phyloP scores from a whole-genome alignment of 2,113 vertebrate species.

The Scopus umbretta region DNA sequence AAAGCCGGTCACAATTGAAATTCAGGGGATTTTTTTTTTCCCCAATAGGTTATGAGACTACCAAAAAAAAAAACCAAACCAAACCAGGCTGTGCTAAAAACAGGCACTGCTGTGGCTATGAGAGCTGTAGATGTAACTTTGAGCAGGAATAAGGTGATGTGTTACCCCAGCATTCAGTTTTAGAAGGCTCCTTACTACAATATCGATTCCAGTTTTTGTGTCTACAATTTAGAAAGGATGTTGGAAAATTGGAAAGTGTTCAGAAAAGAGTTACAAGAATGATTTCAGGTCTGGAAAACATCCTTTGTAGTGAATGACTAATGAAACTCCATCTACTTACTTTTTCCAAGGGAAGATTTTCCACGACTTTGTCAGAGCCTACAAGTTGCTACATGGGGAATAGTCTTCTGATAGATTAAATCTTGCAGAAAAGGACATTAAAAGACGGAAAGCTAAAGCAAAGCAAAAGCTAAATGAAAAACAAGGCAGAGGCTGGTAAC shows the following conservation, averaged over 20 bases:
- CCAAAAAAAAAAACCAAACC: too few species aligned
- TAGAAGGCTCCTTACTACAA: background rate
- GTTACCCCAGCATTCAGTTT: background rate
- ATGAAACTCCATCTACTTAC: conserved; percentile 53
- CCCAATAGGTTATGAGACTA: background rate
- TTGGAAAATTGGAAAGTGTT: conserved; percentile 56
- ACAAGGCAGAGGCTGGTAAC: background rate
- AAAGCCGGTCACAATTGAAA: background rate
- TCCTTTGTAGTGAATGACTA: conserved; percentile 64
- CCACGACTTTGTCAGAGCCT: conserved; percentile 52
- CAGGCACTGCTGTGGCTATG: background rate
- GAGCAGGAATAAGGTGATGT: background rate
- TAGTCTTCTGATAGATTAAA: conserved; percentile 46
- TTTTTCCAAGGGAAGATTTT: conserved; percentile 60
- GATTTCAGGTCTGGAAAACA: conserved; percentile 64
- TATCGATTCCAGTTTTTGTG: background rate
- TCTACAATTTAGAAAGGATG: conserved; percentile 2
- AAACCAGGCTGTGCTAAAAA: background rate
- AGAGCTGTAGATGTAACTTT: background rate
- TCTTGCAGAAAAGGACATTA: conserved; percentile 33
- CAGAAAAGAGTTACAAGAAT: conserved; percentile 54
- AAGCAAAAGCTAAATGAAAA: background rate
- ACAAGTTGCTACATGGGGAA: conserved; percentile 56
- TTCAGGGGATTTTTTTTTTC: background rate
- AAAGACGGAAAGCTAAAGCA: conserved; percentile 1